These are phyloP conservation scores for Heliconius hewitsoni DNA, from an alignment of 1,140 invertebrate genomes.

Conservation along the genomic window DNA sequence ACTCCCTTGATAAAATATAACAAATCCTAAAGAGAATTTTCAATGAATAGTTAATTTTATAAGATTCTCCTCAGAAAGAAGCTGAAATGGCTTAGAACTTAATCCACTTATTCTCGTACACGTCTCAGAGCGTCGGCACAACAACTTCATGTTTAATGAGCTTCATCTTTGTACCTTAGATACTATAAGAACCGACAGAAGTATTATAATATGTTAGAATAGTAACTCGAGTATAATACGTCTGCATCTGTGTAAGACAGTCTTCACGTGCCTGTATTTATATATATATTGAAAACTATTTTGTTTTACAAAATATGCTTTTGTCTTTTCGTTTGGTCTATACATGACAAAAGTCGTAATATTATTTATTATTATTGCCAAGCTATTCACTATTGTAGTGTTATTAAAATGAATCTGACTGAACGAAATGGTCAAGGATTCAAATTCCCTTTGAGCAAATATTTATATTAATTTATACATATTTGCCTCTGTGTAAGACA, in stretches of 20 bases:
- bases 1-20: neutral
- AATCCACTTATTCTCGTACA: slow-evolving; percentile 63
- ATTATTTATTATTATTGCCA: too few species aligned
- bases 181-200: slow-evolving; percentile 29
- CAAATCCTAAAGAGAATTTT: slow-evolving; percentile 20
- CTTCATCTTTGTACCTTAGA: slow-evolving; percentile 52
- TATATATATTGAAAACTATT: neutral
- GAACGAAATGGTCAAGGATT: too few species aligned
- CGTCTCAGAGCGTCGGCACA: slow-evolving; percentile 47
- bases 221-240: neutral
- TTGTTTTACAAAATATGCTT: neutral
- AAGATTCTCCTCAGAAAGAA: slow-evolving; percentile 32
- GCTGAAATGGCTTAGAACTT: slow-evolving; percentile 49
- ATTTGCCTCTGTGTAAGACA: neutral
- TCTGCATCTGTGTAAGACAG: neutral
- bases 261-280: neutral
- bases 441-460: too few species aligned
- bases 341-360: neutral
- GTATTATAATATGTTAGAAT: slow-evolving; percentile 8
- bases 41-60: slow-evolving; percentile 31
- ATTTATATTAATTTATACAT: too few species aligned
- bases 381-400: too few species aligned
- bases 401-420: too few species aligned
- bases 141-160: slow-evolving; percentile 63
- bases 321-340: neutral